phyloP scores from a whole-genome alignment of 2,797 vertebrate genomes.

The Pteropus rufus region DNA sequence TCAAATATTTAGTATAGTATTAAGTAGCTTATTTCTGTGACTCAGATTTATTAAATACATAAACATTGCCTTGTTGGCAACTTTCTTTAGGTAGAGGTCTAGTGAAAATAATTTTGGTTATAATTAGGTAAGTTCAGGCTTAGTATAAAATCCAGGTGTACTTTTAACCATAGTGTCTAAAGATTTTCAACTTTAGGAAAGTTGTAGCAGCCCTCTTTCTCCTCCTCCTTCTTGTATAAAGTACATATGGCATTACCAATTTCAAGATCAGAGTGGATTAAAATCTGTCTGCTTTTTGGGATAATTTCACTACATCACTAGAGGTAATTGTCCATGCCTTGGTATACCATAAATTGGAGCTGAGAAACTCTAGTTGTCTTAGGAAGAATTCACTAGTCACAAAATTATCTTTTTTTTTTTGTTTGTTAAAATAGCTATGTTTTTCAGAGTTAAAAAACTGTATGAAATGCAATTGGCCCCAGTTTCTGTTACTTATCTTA shows the following conservation, averaged over 20 bases:
- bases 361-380: neutral
- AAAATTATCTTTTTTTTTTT: constrained; percentile 21
- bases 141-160: neutral
- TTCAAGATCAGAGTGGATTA: constrained; percentile 38
- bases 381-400: constrained; percentile 27
- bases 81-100: neutral
- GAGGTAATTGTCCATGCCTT: constrained; percentile 14
- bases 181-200: constrained; percentile 15
- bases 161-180: neutral
- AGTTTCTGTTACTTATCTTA: constrained; percentile 32
- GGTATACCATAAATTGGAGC: neutral
- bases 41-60: neutral
- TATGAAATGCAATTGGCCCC: neutral
- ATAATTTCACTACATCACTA: neutral
- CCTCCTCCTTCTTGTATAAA: neutral
- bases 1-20: neutral
- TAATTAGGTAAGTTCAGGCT: neutral
- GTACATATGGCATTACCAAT: neutral
- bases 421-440: constrained; percentile 29
- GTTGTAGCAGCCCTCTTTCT: neutral
- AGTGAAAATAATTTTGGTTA: neutral
- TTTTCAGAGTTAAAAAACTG: constrained; percentile 4
- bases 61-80: neutral
- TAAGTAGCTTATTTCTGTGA: neutral
- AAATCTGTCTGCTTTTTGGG: constrained; percentile 36